Conservation (phyloP, 2,888 invertebrate species). For the Meliscaeva auricollis region DNA sequence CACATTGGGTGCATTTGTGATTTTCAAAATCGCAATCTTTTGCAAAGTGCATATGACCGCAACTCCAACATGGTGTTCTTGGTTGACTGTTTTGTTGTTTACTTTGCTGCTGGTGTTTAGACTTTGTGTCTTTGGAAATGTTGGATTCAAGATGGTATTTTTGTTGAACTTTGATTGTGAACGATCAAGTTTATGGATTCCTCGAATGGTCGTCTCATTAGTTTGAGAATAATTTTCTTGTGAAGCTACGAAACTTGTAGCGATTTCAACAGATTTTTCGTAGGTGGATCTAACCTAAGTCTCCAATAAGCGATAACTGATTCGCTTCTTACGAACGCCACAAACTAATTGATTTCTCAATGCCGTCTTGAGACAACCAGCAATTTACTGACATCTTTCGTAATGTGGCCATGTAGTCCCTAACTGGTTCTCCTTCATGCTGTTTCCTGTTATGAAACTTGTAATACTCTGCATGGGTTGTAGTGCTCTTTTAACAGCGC, state of each 20-base stretch:
- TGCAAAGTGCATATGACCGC: conserved; percentile 7
- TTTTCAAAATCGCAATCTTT: conserved; percentile 3
- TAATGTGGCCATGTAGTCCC: not conserved
- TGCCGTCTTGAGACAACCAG: not conserved
- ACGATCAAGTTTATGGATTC: conserved; percentile 1
- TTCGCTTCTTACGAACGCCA: not conserved
- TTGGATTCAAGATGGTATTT: no score
- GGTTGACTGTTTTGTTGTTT: not conserved
- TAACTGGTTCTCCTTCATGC: not conserved
- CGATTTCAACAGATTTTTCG: not conserved
- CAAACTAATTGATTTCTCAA: not conserved
- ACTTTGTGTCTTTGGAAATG: no score
- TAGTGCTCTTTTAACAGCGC: not conserved
- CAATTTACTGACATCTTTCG: not conserved
- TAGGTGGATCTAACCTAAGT: not conserved
- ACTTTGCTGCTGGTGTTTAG: not conserved
- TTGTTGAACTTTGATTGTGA: not conserved
- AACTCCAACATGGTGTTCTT: not conserved
- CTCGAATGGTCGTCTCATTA: not conserved
- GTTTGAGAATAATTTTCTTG: not conserved
- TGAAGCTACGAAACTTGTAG: not conserved
- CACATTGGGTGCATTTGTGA: conserved; percentile 15
- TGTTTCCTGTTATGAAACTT: conserved; percentile 13
- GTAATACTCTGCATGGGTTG: conserved; percentile 20
- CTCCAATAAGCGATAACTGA: not conserved